A percentile compares a stretch with the other conserved stretches of the same genome.
phyloP scores from a whole-genome alignment of 2,888 invertebrate genomes.

The Leptothorax acervorum region DNA sequence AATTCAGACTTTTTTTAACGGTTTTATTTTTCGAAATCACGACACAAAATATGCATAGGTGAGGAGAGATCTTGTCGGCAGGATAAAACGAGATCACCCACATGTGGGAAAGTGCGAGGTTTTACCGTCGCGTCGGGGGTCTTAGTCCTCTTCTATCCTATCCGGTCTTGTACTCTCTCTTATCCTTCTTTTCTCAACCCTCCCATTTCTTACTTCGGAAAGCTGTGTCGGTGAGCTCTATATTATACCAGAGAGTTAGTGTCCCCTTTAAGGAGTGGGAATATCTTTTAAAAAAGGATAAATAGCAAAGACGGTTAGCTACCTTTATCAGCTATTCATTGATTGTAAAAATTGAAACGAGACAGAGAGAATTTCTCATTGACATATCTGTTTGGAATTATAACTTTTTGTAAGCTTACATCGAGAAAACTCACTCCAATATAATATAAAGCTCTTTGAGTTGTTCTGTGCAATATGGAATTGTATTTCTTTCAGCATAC shows the following conservation, averaged over 20 bases:
- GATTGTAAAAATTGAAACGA: slow-evolving; percentile 1
- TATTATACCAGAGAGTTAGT: background rate
- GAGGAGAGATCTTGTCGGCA: slow-evolving; percentile 81
- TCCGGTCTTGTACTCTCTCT: slow-evolving; percentile 72
- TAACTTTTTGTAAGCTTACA: background rate
- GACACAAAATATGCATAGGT: slow-evolving; percentile 75
- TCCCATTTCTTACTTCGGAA: slow-evolving; percentile 70
- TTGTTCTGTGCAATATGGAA: slow-evolving; percentile 77
- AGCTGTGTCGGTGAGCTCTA: slow-evolving; percentile 58
- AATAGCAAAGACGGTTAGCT: slow-evolving; percentile 5
- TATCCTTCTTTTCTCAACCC: slow-evolving; percentile 65
- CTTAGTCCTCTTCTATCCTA: slow-evolving; percentile 79
- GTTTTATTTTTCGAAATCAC: background rate
- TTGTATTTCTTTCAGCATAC: slow-evolving; percentile 81
- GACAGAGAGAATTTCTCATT: background rate
- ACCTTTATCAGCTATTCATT: background rate
- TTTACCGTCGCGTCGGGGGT: slow-evolving; percentile 84
- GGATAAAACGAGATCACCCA: slow-evolving; percentile 86
- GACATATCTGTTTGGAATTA: background rate
- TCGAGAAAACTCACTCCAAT: background rate
- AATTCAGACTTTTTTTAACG: background rate
- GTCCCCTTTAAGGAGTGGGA: background rate
- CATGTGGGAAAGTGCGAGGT: slow-evolving; percentile 85
- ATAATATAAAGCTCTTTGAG: background rate
- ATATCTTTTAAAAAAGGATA: background rate